A percentile compares a stretch with the other conserved stretches of the same genome.
Conservation (phyloP, 2,888 invertebrate genomes). For the Peribatodes rhomboidaria region DNA sequence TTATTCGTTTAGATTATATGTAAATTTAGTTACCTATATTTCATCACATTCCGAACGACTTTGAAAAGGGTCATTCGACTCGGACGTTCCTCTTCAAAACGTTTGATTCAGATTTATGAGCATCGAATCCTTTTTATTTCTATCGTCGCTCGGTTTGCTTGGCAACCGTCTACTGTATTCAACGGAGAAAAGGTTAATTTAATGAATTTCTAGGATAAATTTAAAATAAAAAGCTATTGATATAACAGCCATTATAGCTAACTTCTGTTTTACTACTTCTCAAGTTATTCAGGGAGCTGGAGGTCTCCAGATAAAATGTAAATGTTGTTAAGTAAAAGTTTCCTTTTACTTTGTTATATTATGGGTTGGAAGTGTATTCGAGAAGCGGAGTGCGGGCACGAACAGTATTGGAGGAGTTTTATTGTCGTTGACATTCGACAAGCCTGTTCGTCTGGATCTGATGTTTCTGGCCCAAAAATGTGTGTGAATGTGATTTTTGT, state of each 20-base stretch:
- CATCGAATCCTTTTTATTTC: constrained; percentile 51
- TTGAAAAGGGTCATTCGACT: constrained; percentile 64
- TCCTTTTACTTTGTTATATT: constrained; percentile 53
- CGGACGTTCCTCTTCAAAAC: constrained; percentile 56
- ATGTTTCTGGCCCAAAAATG: neutral
- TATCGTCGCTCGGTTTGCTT: constrained; percentile 34
- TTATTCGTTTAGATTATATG: constrained; percentile 22
- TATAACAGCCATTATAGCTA: constrained; percentile 50
- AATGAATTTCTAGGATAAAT: constrained; percentile 54
- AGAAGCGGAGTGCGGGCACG: constrained; percentile 45
- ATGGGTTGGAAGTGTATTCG: constrained; percentile 49
- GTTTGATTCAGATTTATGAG: constrained; percentile 66
- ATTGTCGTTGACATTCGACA: constrained; percentile 52
- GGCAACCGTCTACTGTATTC: constrained; percentile 48
- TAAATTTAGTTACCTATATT: constrained; percentile 33
- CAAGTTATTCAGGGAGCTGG: constrained; percentile 45
- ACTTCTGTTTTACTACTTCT: constrained; percentile 52
- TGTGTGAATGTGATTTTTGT: neutral
- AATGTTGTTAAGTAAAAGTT: constrained; percentile 59
- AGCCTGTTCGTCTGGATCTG: constrained; percentile 18
- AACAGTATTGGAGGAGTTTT: constrained; percentile 58
- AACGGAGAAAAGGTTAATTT: constrained; percentile 56
- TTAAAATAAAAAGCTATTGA: constrained; percentile 51
- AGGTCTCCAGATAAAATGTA: constrained; percentile 61
- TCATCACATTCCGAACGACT: constrained; percentile 54